Conservation (phyloP, 2,797 vertebrate species). For the Prionace glauca region DNA sequence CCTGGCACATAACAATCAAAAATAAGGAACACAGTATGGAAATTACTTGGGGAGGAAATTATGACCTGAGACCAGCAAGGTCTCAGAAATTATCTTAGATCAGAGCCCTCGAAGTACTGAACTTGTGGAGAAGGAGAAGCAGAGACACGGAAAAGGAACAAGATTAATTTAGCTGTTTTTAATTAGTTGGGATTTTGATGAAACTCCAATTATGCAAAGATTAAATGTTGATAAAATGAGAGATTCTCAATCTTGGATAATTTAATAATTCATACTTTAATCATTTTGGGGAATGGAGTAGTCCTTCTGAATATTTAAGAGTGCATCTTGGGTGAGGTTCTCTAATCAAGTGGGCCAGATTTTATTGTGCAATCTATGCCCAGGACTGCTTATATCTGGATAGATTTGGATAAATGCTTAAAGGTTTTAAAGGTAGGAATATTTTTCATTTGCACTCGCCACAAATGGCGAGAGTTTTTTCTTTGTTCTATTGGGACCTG, state of each 20-base stretch:
- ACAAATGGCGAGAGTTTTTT: neutral
- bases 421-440: neutral
- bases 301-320: conserved; percentile 28
- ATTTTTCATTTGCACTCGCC: neutral
- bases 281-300: neutral
- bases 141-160: neutral
- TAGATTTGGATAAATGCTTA: neutral
- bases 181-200: conserved; percentile 22
- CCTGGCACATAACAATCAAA: neutral
- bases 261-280: conserved; percentile 36
- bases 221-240: conserved; percentile 29
- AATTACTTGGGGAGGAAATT: neutral
- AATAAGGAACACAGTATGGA: neutral
- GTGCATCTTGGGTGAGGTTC: conserved; percentile 9
- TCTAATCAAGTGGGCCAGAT: neutral
- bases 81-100: neutral
- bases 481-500: neutral
- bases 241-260: conserved; percentile 12
- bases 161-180: conserved; percentile 25
- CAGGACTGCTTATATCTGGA: neutral
- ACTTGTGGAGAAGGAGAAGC: neutral
- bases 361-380: neutral
- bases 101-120: neutral
- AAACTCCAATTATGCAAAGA: conserved; percentile 34
- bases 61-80: too few relatives aligned